Percentiles rank a stretch among this genome's conserved stretches.
Conservation (phyloP, 1,140 invertebrate genomes). For the Conus ventricosus region DNA sequence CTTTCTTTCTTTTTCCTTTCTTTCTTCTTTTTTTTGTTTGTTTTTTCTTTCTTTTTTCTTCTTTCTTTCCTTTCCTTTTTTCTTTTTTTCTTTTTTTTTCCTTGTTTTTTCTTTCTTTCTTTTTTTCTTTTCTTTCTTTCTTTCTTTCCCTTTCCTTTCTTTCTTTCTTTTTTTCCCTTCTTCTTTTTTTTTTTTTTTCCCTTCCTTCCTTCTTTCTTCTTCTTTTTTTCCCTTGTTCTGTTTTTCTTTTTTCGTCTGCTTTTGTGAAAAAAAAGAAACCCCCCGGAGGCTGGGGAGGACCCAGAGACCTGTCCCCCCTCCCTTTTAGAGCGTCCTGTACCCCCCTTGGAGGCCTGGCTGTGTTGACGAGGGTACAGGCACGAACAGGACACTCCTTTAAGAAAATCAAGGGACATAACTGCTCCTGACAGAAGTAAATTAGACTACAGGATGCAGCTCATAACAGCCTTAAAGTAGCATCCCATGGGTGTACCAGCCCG, state of each 20-base stretch:
- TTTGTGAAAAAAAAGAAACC: no score
- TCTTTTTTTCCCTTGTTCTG: not conserved
- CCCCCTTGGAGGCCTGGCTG: no score
- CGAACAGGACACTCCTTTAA: no score
- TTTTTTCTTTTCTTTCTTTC: not conserved
- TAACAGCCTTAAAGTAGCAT: no score
- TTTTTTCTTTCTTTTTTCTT: not conserved
- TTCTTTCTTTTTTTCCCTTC: not conserved
- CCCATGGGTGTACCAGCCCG: no score
- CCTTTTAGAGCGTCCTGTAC: no score
- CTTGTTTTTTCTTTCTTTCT: not conserved
- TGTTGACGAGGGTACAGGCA: no score
- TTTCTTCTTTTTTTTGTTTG: not conserved
- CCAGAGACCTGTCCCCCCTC: not conserved
- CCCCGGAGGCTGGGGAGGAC: no score
- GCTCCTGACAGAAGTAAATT: no score
- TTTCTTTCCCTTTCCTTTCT: not conserved
- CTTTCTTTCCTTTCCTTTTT: not conserved
- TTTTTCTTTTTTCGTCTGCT: not conserved
- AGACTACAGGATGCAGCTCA: no score
- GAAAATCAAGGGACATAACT: no score
- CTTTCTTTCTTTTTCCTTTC: not conserved
- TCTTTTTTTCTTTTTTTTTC: not conserved
- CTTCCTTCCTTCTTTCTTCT: not conserved
- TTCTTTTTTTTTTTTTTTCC: not conserved